Base-by-base conservation (phyloP, 1,140 invertebrate species). In the Cotesia chilonis region DNA sequence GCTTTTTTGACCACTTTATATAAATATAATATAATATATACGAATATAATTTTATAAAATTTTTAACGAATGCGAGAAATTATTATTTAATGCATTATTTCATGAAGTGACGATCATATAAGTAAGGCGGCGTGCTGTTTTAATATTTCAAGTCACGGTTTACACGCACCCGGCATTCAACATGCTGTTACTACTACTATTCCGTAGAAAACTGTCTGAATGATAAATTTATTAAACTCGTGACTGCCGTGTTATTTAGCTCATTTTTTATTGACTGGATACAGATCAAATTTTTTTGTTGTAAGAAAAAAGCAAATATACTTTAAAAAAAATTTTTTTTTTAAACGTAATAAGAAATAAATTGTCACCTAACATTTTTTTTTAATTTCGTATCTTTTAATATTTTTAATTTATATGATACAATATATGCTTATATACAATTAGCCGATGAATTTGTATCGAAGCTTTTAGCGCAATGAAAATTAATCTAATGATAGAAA, bases 171-270 rank as follows among this genome's bases (percentile, higher is more conserved):
- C 36, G 17, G 9, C 35, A 35, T 68, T 57, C 10, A 59, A 60
- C 68, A 47, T 51, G 35, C 10, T 10, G 41, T 47, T 47, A 47
- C 10, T 47, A 47, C 38, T 41, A 41, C 36, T 17, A 17, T 17
- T 1, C 28, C 55, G 54, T 61, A 38, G 17, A 61, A 70, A 71
- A 64, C 41, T 55, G 61, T 55, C 61, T 36, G 37, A 55, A 71
- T 5, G 63, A 10, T 7, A 65, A 71, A 71, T 71, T 65, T 71
- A 71, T 57, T 61, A 65, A 10, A 55, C 63, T 55, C 61, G 61
- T 55, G 60, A 71, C 70, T 71, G 36, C 10, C 70, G 65, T 47
- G 61, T 63, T 70, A 70, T 38, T 36, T n/a, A 9, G 7, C 4
- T 10, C 10, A 37, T 52, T 28, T 28, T 28, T 28, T 28, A 28